phyloP scores from a whole-genome alignment of 2,113 vertebrate genomes.

The Grus americana region DNA sequence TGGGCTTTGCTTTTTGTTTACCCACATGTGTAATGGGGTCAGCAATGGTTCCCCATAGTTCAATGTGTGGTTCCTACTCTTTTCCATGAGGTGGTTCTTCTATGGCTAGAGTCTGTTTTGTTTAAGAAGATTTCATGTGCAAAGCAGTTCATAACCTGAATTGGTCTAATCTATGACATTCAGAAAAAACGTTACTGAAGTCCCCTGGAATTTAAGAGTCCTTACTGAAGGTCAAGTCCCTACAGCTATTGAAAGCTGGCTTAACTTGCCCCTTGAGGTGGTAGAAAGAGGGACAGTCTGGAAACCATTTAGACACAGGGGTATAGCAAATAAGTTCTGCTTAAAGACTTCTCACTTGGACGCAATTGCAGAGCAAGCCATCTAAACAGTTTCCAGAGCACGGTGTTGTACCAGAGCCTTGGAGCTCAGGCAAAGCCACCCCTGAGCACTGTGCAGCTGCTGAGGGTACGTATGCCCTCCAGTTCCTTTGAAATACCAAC shows the following conservation, averaged over 20 bases:
- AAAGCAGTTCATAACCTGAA: background rate
- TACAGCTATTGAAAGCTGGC: background rate
- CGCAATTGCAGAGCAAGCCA: background rate
- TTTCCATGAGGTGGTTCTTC: background rate
- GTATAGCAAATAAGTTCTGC: background rate
- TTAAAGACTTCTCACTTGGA: background rate
- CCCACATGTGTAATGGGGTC: accelerated
- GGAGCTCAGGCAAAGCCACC: background rate
- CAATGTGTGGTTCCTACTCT: background rate
- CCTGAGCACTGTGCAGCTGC: background rate
- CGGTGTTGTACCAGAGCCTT: accelerated
- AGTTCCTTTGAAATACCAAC: background rate
- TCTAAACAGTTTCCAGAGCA: background rate
- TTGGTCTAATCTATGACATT: accelerated
- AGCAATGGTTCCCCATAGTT: background rate
- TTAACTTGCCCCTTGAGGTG: background rate
- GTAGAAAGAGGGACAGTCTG: background rate
- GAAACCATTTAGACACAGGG: background rate
- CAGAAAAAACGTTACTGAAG: background rate
- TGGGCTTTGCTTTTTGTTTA: background rate
- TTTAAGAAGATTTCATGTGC: background rate
- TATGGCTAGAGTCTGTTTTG: background rate
- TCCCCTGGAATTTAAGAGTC: background rate
- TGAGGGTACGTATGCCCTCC: background rate
- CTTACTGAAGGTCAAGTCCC: background rate